Percentiles rank a stretch among this genome's conserved stretches.
Conservation (phyloP, 2,113 vertebrate genomes). For the Pipra filicauda region DNA sequence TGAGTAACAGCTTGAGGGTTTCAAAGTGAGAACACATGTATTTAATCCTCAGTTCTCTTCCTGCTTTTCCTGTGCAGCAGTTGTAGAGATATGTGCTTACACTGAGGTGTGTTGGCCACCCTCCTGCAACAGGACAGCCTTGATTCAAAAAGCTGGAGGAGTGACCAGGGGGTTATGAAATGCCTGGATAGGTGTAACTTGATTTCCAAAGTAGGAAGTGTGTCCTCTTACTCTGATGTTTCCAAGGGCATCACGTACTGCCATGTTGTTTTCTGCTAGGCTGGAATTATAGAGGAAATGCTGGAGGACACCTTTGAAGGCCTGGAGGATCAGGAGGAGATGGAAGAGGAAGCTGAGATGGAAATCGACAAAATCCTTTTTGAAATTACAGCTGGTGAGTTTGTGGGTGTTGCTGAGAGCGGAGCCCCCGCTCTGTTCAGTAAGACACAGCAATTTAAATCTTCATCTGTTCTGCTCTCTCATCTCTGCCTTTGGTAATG, state of each 20-base stretch:
- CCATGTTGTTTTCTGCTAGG: slow-evolving; percentile 71
- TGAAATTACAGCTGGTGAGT: slow-evolving; percentile 94
- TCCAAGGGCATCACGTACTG: fast-evolving
- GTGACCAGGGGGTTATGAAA: fast-evolving
- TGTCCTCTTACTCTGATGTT: background rate
- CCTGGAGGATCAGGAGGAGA: slow-evolving; percentile 96
- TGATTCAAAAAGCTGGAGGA: fast-evolving
- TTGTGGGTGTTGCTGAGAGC: background rate
- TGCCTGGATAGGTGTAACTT: background rate
- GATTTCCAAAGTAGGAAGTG: fast-evolving
- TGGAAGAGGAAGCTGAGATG: slow-evolving; percentile 94
- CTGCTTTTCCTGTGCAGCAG: background rate
- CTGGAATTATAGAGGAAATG: slow-evolving; percentile 99
- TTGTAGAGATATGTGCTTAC: background rate
- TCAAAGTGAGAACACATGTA: background rate
- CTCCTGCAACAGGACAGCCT: background rate
- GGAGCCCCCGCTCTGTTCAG: fast-evolving
- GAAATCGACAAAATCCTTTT: slow-evolving; percentile 97
- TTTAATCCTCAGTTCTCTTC: background rate
- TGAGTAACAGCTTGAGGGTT: background rate
- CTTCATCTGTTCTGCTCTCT: background rate
- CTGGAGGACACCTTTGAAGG: slow-evolving; percentile 94
- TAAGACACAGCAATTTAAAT: background rate
- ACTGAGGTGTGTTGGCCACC: fast-evolving
- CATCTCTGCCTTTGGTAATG: background rate